Base-by-base conservation (phyloP, 2,888 invertebrate genomes). In the Lordiphosa fenestrarum region DNA sequence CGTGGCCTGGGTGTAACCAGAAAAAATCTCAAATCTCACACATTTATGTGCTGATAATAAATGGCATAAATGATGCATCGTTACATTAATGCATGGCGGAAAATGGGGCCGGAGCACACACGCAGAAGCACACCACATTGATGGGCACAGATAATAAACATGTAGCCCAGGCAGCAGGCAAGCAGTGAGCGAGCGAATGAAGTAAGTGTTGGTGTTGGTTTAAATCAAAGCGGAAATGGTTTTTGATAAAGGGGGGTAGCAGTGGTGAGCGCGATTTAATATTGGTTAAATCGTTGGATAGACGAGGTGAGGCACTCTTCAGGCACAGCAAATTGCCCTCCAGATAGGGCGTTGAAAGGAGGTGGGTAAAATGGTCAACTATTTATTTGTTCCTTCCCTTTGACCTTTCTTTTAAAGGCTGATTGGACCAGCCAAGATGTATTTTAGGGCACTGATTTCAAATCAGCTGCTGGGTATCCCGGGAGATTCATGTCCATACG, bases 31-130 rank as follows among this genome's bases (percentile, higher is more conserved):
- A 77, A 84, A 78, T 76, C 84, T 71, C 69, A 63, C 7, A 30
- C 82, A 76, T 78, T 82, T 74, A 84, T 77, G 74, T 60, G 50
- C 68, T 66, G 80, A 84, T 84, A 82, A 78, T 84, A 84, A 84
- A 78, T 81, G 84, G 73, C 82, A 84, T 81, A 73, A 84, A 80
- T 80, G 84, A 80, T 80, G 83, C 83, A 82, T 81, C 78, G 68
- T 82, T 82, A 74, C 72, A 77, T 74, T 80, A 84, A 84, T 84
- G 82, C 78, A 77, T 46, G 65, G 56, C 70, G 82, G 77, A 74
- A 84, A 81, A 46, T 21, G 12, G 46, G 53, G 40, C 39, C 40
- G 37, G 3, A 21, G 38, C 49, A 52, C 41, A 66, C 41, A 56
- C 35, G 42, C 15, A 33, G 19, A 44, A 50, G 25, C 46, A 41